phyloP scores from a whole-genome alignment of 2,113 vertebrate species.

The Phaethon lepturus region DNA sequence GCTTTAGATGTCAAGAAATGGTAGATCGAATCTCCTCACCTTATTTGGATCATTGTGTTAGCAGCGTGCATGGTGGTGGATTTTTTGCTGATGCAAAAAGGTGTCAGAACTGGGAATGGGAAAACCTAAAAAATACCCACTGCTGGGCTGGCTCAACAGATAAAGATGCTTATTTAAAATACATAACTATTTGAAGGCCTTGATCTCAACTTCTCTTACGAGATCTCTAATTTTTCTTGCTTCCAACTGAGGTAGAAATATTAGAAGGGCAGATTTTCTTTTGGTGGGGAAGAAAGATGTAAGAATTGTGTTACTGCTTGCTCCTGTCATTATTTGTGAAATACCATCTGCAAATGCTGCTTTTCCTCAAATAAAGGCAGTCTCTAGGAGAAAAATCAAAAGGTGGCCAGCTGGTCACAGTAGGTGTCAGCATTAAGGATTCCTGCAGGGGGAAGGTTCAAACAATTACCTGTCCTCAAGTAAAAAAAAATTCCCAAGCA shows the following conservation, averaged over 20 bases:
- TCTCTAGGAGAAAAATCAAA: not conserved
- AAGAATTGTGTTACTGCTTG: not conserved
- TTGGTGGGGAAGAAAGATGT: not conserved
- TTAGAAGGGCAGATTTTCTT: not conserved
- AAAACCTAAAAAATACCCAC: not conserved
- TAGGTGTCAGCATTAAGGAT: not conserved
- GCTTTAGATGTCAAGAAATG: not conserved
- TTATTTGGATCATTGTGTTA: not conserved
- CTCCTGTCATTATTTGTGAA: not conserved
- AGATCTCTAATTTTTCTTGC: not conserved
- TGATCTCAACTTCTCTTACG: not conserved
- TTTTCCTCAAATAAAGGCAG: not conserved
- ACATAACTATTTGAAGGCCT: not conserved
- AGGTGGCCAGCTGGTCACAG: conserved; percentile 16
- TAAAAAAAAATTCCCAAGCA: not conserved
- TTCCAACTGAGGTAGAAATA: not conserved
- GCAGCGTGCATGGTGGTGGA: not conserved
- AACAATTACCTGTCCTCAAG: not conserved
- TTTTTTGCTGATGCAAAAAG: not conserved
- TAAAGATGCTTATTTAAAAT: not conserved
- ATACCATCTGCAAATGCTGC: not conserved
- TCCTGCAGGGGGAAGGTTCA: not conserved
- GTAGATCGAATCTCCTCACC: not conserved
- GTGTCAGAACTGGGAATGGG: not conserved
- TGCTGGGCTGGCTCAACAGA: not conserved